Conservation (phyloP, 2,113 vertebrate genomes). For the Misgurnus anguillicaudatus region DNA sequence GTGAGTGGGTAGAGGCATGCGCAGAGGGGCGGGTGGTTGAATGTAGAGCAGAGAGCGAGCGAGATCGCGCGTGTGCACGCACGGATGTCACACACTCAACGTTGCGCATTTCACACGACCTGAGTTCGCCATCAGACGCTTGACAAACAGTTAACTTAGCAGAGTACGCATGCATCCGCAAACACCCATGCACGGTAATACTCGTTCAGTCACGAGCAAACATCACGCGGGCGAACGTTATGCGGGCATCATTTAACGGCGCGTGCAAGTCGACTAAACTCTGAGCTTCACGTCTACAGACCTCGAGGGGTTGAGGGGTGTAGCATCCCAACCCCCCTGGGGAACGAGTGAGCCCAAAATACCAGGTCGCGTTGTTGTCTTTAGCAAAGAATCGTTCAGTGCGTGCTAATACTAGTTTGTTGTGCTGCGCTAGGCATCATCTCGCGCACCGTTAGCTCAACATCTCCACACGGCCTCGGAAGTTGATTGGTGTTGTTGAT, state of each 20-base stretch:
- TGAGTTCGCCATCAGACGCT: conserved; percentile 17
- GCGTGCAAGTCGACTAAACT: conserved; percentile 5
- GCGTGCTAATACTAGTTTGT: neutral
- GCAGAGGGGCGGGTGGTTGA: conserved; percentile 70
- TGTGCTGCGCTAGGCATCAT: conserved; percentile 30
- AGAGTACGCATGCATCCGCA: neutral
- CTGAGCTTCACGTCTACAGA: neutral
- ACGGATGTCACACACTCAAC: conserved; percentile 61
- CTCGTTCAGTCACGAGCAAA: conserved; percentile 15
- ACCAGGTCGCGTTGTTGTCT: neutral
- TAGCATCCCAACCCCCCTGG: neutral
- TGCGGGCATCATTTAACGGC: conserved; percentile 68
- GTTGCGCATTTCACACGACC: conserved; percentile 55
- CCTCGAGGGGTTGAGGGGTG: conserved; percentile 8
- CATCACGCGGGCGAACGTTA: conserved; percentile 72
- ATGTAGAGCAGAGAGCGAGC: conserved; percentile 56
- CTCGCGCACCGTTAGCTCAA: conserved; percentile 43
- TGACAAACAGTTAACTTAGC: neutral
- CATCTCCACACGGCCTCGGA: conserved; percentile 27
- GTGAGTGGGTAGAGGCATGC: conserved; percentile 73
- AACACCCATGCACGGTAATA: neutral
- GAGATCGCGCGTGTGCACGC: conserved; percentile 31
- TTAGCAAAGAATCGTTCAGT: neutral
- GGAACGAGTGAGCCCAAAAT: neutral
- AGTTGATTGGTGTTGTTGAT: conserved; percentile 55